phyloP scores from a whole-genome alignment of 2,113 vertebrate genomes.

The Potamarius usumacintae region DNA sequence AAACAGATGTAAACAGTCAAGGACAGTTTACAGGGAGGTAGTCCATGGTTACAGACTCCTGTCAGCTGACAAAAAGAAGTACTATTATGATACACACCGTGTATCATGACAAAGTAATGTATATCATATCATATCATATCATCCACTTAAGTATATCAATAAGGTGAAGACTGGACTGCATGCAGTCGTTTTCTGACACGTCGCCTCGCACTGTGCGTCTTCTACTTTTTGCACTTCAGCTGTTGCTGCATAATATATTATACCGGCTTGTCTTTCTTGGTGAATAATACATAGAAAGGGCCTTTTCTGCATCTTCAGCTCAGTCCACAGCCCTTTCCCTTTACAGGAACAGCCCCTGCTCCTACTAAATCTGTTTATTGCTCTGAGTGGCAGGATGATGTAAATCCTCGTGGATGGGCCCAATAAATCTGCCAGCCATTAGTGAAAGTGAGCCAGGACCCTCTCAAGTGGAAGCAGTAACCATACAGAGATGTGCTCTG shows the following conservation, averaged over 20 bases:
- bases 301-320: slow-evolving; percentile 4
- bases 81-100: not conserved
- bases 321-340: not conserved
- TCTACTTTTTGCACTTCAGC: not conserved
- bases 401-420: slow-evolving; percentile 53
- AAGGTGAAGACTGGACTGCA: not conserved
- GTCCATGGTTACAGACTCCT: too few relatives aligned
- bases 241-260: slow-evolving; percentile 34
- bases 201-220: not conserved
- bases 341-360: slow-evolving; percentile 40
- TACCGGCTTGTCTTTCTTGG: not conserved
- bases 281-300: slow-evolving; percentile 6
- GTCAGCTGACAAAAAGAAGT: not conserved
- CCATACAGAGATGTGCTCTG: slow-evolving; percentile 47
- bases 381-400: slow-evolving; percentile 58
- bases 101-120: not conserved
- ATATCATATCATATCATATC: not conserved
- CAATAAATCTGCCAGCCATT: slow-evolving; percentile 65
- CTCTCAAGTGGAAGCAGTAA: slow-evolving; percentile 43
- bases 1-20: too few relatives aligned
- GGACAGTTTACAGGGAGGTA: too few relatives aligned
- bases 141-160: not conserved
- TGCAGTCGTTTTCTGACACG: not conserved
- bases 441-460: slow-evolving; percentile 52
- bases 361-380: slow-evolving; percentile 59